phyloP scores from a whole-genome alignment of 2,113 vertebrate species.

The Platichthys stellatus region DNA sequence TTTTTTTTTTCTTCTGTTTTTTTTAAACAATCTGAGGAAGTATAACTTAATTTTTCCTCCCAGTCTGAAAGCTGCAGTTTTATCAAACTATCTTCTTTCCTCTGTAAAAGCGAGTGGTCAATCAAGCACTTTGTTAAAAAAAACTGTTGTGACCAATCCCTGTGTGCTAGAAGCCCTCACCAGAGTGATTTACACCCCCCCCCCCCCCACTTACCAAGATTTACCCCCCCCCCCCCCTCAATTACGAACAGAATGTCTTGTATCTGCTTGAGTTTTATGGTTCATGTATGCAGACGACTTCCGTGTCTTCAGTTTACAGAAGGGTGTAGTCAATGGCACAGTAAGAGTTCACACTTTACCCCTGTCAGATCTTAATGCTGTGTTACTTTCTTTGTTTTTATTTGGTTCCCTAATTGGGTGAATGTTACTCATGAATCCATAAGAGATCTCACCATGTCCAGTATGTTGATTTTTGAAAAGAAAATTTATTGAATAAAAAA shows the following conservation, averaged over 20 bases:
- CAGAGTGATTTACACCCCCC: slow-evolving; percentile 24
- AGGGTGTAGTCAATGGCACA: slow-evolving; percentile 67
- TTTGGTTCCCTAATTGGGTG: slow-evolving; percentile 54
- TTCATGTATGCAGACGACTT: slow-evolving; percentile 52
- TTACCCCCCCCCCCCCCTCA: background rate
- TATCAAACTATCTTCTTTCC: slow-evolving; percentile 55
- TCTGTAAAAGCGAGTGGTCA: slow-evolving; percentile 78
- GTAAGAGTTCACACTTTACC: slow-evolving; percentile 54
- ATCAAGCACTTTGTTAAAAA: slow-evolving; percentile 81
- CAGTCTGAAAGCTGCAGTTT: slow-evolving; percentile 67
- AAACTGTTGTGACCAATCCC: slow-evolving; percentile 66
- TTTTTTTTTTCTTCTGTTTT: no score
- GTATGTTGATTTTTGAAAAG: slow-evolving; percentile 70
- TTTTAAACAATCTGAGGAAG: slow-evolving; percentile 30
- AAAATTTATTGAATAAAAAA: slow-evolving; percentile 70
- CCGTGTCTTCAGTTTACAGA: slow-evolving; percentile 70
- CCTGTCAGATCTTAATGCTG: slow-evolving; percentile 67
- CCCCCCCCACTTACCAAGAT: slow-evolving; percentile 9
- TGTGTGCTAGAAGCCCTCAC: slow-evolving; percentile 47
- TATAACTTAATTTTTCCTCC: slow-evolving; percentile 61
- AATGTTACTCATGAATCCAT: slow-evolving; percentile 62
- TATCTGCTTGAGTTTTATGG: slow-evolving; percentile 4
- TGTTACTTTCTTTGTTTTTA: slow-evolving; percentile 55
- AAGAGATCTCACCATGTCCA: slow-evolving; percentile 71
- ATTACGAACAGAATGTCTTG: slow-evolving; percentile 58